Conservation (phyloP, 2,797 vertebrate genomes). For the Leucoraja ocellata region DNA sequence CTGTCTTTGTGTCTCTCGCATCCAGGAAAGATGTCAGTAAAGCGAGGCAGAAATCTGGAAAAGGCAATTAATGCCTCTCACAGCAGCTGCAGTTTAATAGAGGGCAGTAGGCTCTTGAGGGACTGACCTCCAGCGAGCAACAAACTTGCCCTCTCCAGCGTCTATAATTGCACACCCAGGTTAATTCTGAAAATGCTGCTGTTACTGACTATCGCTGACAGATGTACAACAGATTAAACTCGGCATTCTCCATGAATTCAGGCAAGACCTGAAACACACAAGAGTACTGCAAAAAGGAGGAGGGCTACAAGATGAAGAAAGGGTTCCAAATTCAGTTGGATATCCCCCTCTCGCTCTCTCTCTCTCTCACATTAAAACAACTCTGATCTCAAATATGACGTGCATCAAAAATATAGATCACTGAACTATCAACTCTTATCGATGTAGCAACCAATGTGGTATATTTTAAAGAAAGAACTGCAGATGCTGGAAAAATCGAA, state of each 20-base stretch:
- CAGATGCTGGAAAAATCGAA: no score
- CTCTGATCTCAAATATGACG: neutral
- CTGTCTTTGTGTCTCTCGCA: neutral
- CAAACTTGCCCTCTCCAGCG: neutral
- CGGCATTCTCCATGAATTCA: neutral
- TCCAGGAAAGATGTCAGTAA: neutral
- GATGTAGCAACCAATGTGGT: neutral
- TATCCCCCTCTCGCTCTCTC: neutral
- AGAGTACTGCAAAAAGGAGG: neutral
- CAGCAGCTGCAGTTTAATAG: neutral
- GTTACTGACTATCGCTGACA: neutral
- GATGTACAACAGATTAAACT: neutral
- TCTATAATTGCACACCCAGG: constrained; percentile 12
- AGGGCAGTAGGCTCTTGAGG: neutral
- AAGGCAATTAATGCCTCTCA: constrained; percentile 29
- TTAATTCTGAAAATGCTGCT: neutral
- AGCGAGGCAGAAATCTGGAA: constrained; percentile 12
- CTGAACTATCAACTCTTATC: neutral
- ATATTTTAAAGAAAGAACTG: no score
- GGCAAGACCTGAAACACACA: neutral
- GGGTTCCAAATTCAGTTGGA: neutral
- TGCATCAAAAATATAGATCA: neutral
- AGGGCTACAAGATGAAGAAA: neutral
- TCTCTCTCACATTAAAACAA: neutral
- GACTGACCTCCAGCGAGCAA: neutral